Conservation (phyloP, 37 sponge, comb jelly and placozoan species). For the Agelas oroides region DNA sequence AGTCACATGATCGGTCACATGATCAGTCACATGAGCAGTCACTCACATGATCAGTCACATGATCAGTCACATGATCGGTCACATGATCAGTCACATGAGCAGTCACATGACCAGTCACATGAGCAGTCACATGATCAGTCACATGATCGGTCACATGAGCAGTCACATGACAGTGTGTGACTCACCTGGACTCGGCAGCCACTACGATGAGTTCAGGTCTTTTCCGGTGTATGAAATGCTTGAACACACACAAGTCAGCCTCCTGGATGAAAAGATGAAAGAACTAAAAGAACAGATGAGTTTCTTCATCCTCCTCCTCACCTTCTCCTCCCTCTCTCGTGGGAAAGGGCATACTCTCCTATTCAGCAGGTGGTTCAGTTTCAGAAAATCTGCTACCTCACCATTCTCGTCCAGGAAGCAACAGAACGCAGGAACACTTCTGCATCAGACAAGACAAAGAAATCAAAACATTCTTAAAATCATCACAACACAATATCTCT, state of each 20-base stretch:
- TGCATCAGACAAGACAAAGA: not conserved
- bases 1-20: too few species aligned
- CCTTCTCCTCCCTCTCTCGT: constrained; percentile 67
- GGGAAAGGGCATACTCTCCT: constrained; percentile 54
- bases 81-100: too few species aligned
- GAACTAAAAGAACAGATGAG: too few species aligned
- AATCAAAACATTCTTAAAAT: too few species aligned
- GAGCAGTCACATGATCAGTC: too few species aligned
- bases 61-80: too few species aligned
- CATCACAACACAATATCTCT: too few species aligned
- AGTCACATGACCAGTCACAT: too few species aligned
- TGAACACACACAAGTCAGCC: constrained; percentile 66
- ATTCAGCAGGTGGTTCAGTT: constrained; percentile 68
- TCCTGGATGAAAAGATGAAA: constrained; percentile 28
- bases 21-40: too few species aligned
- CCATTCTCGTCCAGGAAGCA: constrained; percentile 79
- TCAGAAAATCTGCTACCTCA: constrained; percentile 69
- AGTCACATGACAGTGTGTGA: not conserved
- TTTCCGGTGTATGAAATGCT: constrained; percentile 56
- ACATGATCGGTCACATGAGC: too few species aligned
- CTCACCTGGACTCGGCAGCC: constrained; percentile 65
- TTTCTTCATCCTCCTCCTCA: not conserved
- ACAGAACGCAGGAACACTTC: constrained; percentile 64
- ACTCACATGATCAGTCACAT: too few species aligned
- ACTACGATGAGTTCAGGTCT: constrained; percentile 75